phyloP scores from a whole-genome alignment of 2,888 invertebrate genomes.

The Eulithis prunata region DNA sequence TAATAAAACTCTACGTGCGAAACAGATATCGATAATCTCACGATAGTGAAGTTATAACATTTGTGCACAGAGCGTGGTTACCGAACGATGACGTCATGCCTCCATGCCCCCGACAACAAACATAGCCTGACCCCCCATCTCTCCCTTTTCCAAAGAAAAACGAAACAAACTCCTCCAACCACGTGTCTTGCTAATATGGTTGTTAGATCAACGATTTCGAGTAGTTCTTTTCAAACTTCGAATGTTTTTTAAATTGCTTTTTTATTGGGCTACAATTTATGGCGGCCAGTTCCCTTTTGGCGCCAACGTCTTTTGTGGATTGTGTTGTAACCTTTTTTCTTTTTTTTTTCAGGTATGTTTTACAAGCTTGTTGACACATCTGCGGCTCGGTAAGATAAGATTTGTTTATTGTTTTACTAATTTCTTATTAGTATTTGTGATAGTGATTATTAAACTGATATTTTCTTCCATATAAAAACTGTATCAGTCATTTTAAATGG shows the following conservation, averaged over 20 bases:
- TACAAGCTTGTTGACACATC: slow-evolving; percentile 40
- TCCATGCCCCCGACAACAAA: slow-evolving; percentile 58
- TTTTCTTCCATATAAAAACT: neutral
- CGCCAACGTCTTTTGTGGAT: slow-evolving; percentile 58
- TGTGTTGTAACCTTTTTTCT: slow-evolving; percentile 42
- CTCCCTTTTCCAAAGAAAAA: slow-evolving; percentile 46
- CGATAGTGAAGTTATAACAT: slow-evolving; percentile 48
- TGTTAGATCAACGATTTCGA: slow-evolving; percentile 48
- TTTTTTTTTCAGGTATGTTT: slow-evolving; percentile 45
- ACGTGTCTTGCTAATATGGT: slow-evolving; percentile 48
- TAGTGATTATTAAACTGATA: neutral
- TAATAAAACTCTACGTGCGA: slow-evolving; percentile 41
- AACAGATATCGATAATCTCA: slow-evolving; percentile 45
- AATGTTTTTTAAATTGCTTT: slow-evolving; percentile 80
- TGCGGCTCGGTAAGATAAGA: slow-evolving; percentile 33
- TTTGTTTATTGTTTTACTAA: slow-evolving; percentile 31
- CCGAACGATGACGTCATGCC: slow-evolving; percentile 79
- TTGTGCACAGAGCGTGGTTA: slow-evolving; percentile 75
- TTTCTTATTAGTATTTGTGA: neutral
- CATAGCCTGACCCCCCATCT: slow-evolving; percentile 46
- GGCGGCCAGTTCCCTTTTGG: slow-evolving; percentile 67
- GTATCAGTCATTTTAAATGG: too few relatives aligned
- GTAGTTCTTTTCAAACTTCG: slow-evolving; percentile 72
- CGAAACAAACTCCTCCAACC: slow-evolving; percentile 40
- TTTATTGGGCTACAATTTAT: slow-evolving; percentile 81